phyloP scores from a whole-genome alignment of 92 coral and sea anemone species.

The Ricordea florida region DNA sequence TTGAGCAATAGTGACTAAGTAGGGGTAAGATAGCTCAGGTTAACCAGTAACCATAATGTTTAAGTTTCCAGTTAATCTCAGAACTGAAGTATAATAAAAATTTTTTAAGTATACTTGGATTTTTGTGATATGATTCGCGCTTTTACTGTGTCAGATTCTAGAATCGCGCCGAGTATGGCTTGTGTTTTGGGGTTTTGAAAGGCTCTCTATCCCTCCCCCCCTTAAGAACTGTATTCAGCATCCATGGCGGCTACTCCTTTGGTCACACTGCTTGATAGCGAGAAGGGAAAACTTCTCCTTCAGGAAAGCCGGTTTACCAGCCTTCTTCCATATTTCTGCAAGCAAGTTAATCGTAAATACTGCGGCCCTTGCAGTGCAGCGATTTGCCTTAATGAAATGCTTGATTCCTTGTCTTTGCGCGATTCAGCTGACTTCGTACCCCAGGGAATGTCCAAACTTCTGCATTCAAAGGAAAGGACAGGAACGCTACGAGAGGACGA shows the following conservation, averaged over 20 bases:
- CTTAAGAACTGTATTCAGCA: not conserved
- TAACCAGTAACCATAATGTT: too few relatives aligned
- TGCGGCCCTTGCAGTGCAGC: slow-evolving; percentile 67
- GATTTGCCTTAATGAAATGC: slow-evolving; percentile 41
- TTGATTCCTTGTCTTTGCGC: not conserved
- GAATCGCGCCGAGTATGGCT: too few relatives aligned
- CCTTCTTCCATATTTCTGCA: slow-evolving; percentile 32
- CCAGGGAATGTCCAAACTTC: not conserved
- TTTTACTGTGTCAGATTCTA: too few relatives aligned
- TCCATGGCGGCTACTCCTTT: not conserved
- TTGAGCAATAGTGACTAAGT: too few relatives aligned
- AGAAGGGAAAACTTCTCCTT: slow-evolving; percentile 38
- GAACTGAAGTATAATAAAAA: too few relatives aligned
- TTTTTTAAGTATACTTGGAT: too few relatives aligned
- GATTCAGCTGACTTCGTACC: not conserved
- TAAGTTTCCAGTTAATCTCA: too few relatives aligned
- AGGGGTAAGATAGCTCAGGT: too few relatives aligned
- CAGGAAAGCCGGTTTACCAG: slow-evolving; percentile 9
- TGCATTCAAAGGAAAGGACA: not conserved
- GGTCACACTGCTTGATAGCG: slow-evolving; percentile 9
- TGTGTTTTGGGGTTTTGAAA: too few relatives aligned
- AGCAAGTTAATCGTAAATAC: slow-evolving; percentile 36
- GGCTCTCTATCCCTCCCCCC: not conserved
- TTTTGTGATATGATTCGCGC: too few relatives aligned
- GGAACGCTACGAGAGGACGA: slow-evolving; percentile 19